Base-by-base conservation (phyloP, 1,140 invertebrate genomes). In the Apocrypta bakeri region DNA sequence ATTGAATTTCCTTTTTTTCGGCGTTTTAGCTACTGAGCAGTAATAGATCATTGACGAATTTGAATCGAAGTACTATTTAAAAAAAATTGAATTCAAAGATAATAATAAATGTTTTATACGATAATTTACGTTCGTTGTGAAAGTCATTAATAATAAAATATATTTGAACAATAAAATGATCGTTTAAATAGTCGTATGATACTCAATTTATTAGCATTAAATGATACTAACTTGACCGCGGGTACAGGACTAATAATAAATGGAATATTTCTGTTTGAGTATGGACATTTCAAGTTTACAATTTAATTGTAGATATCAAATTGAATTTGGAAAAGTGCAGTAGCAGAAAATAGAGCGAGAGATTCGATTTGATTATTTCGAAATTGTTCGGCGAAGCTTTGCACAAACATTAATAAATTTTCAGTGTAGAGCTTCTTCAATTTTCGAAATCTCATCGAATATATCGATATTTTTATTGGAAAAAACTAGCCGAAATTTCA, bases 241-340 rank as follows among this genome's bases (percentile, higher is more conserved):
- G 14, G 0, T 14, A 14, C 4, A 17, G 14, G 12, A 56, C 48
- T 6, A 56, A 56, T 48, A 37, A 68, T 69, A 69, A 69, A 69
- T 31, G 29, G 48, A 56, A 56, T 56, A 56, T 56, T 37, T 0
- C 48, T 17, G 14, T 14, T 3, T 9, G 66, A 9, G 12, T 40
- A 42, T 21, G 42, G 25, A 42, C 21, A 40, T 40, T 40, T 1
- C 69, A n/a, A 42, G 37, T 42, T 72, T 40, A 72, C 37, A 21
- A 72, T 72, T 72, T 40, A 72, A 72, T 72, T 72, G 24, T 72
- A 42, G 69, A 25, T 24, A 42, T 29, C 2, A 72, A 72, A 72
- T 72, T 24, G 33, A n/a, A 1, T 42, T 72, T 42, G 21, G 42
- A 48, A 48, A 48, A 2, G 33, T 37, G 9, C 9, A n/a, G n/a